phyloP scores from a whole-genome alignment of 2,113 vertebrate genomes.

The Pterocles gutturalis region DNA sequence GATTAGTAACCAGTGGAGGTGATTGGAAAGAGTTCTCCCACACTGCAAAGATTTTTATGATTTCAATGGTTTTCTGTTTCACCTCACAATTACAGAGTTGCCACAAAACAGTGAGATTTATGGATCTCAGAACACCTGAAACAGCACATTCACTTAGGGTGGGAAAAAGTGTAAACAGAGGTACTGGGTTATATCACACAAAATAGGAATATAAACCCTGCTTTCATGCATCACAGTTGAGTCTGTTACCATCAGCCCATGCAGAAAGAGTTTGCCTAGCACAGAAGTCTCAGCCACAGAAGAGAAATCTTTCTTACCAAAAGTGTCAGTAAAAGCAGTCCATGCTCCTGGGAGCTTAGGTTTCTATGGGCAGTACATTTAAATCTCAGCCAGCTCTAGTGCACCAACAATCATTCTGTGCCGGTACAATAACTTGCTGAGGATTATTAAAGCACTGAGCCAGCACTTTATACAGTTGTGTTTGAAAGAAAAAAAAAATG shows the following conservation, averaged over 20 bases:
- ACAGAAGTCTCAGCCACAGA: background rate
- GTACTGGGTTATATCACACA: background rate
- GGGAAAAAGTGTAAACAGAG: background rate
- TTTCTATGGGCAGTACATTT: background rate
- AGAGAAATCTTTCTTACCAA: background rate
- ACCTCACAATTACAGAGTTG: background rate
- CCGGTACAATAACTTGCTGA: background rate
- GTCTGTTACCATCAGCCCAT: background rate
- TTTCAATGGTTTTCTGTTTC: background rate
- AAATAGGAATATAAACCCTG: background rate
- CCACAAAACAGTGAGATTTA: background rate
- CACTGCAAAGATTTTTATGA: background rate
- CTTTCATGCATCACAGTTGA: background rate
- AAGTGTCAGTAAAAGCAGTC: background rate
- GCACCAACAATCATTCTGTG: background rate
- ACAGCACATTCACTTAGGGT: background rate
- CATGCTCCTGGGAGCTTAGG: background rate
- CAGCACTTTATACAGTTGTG: background rate
- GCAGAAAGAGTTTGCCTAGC: background rate
- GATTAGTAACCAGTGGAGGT: background rate
- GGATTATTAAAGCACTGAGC: slow-evolving; percentile 31
- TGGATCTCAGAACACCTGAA: background rate
- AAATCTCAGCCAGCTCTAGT: background rate
- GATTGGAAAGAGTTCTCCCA: background rate
- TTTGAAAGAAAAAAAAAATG: background rate